Conservation (phyloP, 2,113 vertebrate species). For the Numida meleagris region DNA sequence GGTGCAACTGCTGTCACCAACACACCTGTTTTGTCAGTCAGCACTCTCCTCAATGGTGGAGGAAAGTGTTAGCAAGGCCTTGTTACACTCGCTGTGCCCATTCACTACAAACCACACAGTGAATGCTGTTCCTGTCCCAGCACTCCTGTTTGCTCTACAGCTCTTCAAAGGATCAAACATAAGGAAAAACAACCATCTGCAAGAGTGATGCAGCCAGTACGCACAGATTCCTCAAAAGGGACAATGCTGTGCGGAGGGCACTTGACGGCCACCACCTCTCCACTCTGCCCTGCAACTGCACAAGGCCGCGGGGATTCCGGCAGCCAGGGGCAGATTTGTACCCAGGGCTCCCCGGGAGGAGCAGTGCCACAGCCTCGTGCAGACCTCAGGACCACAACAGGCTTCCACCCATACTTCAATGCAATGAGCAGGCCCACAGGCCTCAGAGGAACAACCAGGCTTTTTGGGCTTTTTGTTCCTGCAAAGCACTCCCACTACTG, state of each 20-base stretch:
- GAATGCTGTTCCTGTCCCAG: background rate
- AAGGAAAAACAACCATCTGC: background rate
- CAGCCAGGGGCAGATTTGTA: background rate
- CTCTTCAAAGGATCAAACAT: background rate
- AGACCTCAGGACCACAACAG: too few species aligned
- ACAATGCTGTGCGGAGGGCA: too few species aligned
- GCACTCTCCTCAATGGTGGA: accelerated
- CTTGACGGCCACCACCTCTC: background rate
- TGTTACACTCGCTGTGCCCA: background rate
- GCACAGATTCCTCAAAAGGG: background rate
- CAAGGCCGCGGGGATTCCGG: too few species aligned
- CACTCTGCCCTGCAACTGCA: background rate
- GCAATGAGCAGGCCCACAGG: too few species aligned
- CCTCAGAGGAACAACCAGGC: too few species aligned
- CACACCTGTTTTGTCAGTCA: background rate
- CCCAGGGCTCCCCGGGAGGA: background rate
- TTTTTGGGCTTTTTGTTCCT: too few species aligned
- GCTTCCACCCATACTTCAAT: too few species aligned
- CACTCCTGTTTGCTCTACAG: too few species aligned
- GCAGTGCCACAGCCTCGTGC: background rate
- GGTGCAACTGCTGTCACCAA: background rate
- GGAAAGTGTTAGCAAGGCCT: background rate
- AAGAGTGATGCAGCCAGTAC: too few species aligned
- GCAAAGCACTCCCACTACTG: too few species aligned
- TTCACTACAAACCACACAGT: background rate